Conservation (phyloP, 1,140 invertebrate genomes). For the Cydia amplana region DNA sequence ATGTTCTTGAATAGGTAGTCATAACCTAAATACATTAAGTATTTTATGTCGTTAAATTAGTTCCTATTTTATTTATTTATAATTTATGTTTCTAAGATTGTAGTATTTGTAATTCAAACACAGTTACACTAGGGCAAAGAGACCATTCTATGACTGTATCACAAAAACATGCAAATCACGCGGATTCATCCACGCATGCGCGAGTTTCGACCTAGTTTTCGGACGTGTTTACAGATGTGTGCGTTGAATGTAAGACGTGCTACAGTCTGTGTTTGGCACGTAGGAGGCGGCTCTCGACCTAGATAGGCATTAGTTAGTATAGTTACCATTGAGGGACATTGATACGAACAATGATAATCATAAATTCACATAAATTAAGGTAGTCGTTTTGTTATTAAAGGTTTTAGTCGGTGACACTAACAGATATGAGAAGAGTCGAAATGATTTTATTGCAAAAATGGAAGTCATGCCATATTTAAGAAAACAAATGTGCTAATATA, state of each 20-base stretch:
- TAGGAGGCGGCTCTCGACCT: slow-evolving; percentile 60
- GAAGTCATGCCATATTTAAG: too few species aligned
- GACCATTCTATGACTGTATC: background rate
- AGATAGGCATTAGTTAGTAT: slow-evolving; percentile 46
- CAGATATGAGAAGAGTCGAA: too few species aligned
- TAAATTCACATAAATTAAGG: background rate
- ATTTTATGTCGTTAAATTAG: too few species aligned
- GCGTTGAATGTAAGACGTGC: slow-evolving; percentile 36
- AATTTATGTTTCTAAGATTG: too few species aligned
- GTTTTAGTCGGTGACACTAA: background rate
- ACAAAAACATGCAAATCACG: slow-evolving; percentile 9
- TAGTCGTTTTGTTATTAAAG: background rate
- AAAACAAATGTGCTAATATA: too few species aligned
- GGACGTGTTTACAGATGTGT: slow-evolving; percentile 47
- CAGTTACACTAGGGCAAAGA: background rate
- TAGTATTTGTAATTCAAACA: background rate
- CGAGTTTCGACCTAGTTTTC: slow-evolving; percentile 67
- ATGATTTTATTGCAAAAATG: too few species aligned
- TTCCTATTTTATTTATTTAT: too few species aligned
- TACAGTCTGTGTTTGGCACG: slow-evolving; percentile 57
- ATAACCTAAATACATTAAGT: too few species aligned
- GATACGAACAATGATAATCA: slow-evolving; percentile 31
- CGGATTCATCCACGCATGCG: slow-evolving; percentile 51
- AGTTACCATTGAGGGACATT: slow-evolving; percentile 36
- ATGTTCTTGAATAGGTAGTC: too few species aligned